These are phyloP conservation scores for Rhogogaster chlorosoma DNA, from an alignment of 2,888 invertebrate genomes.

Conservation along the genomic window DNA sequence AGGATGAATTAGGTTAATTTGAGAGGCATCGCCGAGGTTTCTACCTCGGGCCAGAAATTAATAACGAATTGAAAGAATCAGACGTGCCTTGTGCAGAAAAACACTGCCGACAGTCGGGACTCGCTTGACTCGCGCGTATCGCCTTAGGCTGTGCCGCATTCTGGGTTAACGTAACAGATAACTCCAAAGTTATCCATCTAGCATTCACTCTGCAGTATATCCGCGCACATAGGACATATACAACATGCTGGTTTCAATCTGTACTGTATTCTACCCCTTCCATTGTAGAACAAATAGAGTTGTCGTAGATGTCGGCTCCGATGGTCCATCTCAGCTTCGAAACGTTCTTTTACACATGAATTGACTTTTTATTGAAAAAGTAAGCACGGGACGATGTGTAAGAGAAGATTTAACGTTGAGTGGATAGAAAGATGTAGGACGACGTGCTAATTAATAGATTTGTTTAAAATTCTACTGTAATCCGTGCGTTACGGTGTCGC, in stretches of 20 bases:
- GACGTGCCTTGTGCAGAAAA: constrained; percentile 37
- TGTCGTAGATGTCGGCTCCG: background rate
- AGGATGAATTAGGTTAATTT: constrained; percentile 43
- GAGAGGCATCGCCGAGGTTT: background rate
- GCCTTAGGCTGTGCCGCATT: constrained; percentile 69
- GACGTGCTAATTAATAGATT: constrained; percentile 5
- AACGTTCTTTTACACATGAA: background rate
- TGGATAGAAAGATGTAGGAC: background rate
- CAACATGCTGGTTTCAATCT: constrained; percentile 13
- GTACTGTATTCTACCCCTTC: constrained; percentile 15
- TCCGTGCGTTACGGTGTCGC: background rate
- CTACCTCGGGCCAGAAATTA: constrained; percentile 44
- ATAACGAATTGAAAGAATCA: constrained; percentile 45
- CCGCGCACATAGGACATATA: background rate
- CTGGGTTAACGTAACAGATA: constrained; percentile 63
- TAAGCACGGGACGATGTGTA: background rate
- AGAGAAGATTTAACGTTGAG: background rate
- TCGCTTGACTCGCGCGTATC: constrained; percentile 55
- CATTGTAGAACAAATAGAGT: background rate
- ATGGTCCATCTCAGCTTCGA: background rate
- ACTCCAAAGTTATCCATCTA: constrained; percentile 49
- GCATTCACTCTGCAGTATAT: constrained; percentile 29
- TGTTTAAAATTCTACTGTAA: constrained; percentile 18
- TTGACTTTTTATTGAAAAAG: background rate
- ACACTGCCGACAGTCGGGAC: constrained; percentile 38